Evolutionary conservation across 2,797 vertebrate genomes (phyloP).

Genomic region (Gambelia wislizenii): DNA sequence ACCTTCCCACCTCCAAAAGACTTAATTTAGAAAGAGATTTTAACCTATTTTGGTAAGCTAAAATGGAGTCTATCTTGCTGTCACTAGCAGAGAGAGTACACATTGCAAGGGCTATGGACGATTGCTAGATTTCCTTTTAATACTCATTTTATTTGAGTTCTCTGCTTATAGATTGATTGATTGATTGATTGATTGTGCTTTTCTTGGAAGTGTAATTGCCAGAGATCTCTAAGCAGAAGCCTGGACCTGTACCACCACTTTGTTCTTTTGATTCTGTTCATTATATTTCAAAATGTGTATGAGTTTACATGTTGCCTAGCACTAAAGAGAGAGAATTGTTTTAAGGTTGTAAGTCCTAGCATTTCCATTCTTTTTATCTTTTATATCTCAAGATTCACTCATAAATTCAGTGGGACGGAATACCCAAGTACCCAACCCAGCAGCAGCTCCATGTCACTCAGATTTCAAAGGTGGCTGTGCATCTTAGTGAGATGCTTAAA

Average conservation of each 20-base stretch:
- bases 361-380: neutral
- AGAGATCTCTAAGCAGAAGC: neutral
- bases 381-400: too few species aligned
- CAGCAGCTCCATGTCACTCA: neutral
- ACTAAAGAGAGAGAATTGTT: neutral
- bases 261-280: neutral
- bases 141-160: neutral
- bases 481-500: too few species aligned
- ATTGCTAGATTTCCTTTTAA: fast-evolving
- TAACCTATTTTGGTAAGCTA: too few species aligned
- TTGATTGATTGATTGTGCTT: neutral
- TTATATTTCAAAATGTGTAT: neutral
- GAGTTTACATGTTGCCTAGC: neutral
- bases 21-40: too few species aligned
- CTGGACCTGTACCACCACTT: fast-evolving
- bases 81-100: too few species aligned
- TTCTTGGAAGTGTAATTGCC: fast-evolving
- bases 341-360: neutral
- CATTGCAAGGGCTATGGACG: too few species aligned
- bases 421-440: too few species aligned
- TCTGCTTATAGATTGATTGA: neutral
- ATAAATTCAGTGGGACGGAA: neutral
- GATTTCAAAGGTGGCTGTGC: neutral
- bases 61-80: too few species aligned
- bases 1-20: too few species aligned